Evolutionary conservation across 2,113 vertebrate species (phyloP), one percentile per base, ranked within the genome.

Genomic region (Eidolon helvum): DNA sequence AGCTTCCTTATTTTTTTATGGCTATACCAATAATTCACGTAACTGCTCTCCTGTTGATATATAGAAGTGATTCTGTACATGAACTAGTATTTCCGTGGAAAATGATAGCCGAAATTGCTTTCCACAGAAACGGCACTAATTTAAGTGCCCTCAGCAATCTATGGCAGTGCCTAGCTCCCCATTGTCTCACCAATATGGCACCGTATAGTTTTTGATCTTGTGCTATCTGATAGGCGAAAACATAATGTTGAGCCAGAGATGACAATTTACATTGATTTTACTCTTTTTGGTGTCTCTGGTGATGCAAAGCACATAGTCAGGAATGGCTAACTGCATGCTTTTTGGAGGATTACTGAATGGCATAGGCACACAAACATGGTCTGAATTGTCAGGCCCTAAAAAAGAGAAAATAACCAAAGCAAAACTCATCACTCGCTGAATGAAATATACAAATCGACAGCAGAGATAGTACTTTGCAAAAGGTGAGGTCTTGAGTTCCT

Each of bases 401-500:
- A 65, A 91, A 61, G 63, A 72, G 61, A 68, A 74, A 59, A 53
- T 43, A 50, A 33, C 55, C 38, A 87, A 88, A 69, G 65, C 53
- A 80, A 86, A 43, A 57, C 9, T 84, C 7, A 10, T 26, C 0
- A 0, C 30, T 40, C 4, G 4, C 61, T 24, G 45, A 91, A 95
- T 43, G 53, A 93, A 78, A 82, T 48, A 30, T 0, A 83, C 15
- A 96, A 75, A 97, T 98, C 95, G 97, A 97, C 88, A 97, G 87
- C 87, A 96, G 97, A 98, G 94, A 98, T 95, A 96, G 95, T 96
- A 95, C 98, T 98, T 98, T 98, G 98, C 69, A 96, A 98, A 97
- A 98, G 97, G 96, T 96, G 94, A 98, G 96, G 90, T 89, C 96
- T 98, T 94, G 75, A 97, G 93, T 98, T 98, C 97, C 96, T 94